A percentile compares a stretch with the other conserved stretches of the same genome.
phyloP scores from a whole-genome alignment of 2,113 vertebrate genomes.

The Panurus biarmicus region DNA sequence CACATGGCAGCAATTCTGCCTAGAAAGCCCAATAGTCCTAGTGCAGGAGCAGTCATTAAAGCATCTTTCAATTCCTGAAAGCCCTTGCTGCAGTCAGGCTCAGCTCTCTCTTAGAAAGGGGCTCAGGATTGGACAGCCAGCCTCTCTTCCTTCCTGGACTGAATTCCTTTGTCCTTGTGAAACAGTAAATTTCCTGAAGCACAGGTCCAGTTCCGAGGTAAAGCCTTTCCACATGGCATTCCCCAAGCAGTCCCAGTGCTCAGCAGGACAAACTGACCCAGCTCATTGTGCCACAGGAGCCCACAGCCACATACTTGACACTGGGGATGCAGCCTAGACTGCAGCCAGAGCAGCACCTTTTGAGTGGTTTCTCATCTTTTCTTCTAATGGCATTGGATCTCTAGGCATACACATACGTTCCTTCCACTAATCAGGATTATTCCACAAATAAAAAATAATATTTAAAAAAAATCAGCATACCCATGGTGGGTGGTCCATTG shows the following conservation, averaged over 20 bases:
- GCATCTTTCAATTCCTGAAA: not conserved
- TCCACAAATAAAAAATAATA: not conserved
- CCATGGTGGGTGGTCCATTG: rapidly evolving
- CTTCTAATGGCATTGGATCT: not conserved
- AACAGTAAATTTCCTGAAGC: not conserved
- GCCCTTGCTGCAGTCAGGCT: not conserved
- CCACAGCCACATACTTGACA: rapidly evolving
- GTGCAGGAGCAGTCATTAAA: not conserved
- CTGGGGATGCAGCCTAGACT: not conserved
- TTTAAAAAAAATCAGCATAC: not conserved
- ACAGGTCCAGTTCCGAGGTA: not conserved
- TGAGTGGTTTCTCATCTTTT: not conserved
- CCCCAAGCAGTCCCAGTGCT: not conserved
- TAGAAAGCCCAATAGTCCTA: not conserved
- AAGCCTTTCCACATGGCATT: not conserved
- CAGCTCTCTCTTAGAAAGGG: not conserved
- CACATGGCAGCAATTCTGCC: not conserved
- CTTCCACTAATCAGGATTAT: not conserved
- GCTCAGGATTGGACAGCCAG: not conserved
- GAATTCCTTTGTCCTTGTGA: not conserved
- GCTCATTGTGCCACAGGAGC: not conserved
- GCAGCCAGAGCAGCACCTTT: not conserved
- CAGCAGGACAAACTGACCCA: not conserved
- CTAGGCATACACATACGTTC: not conserved
- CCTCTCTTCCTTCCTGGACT: too few species aligned